A percentile compares a stretch with the other conserved stretches of the same genome.
Conservation (phyloP, 1,140 invertebrate genomes). For the Heliconius congener region DNA sequence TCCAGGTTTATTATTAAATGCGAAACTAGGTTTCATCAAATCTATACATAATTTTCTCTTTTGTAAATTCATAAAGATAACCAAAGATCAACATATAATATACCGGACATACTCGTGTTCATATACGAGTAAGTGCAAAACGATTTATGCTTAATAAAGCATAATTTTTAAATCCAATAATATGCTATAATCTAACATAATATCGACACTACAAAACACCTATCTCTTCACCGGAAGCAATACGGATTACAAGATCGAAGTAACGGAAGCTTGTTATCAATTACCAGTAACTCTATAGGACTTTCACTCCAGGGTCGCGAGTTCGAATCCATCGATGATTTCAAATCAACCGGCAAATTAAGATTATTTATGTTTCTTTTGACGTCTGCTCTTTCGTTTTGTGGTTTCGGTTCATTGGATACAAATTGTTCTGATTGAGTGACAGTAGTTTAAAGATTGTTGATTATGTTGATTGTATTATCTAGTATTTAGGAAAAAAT, state of each 20-base stretch:
- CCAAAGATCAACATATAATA: no score
- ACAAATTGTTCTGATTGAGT: slow-evolving; percentile 7
- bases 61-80: no score
- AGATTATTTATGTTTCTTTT: slow-evolving; percentile 4
- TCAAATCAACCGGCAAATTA: slow-evolving; percentile 10
- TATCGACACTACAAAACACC: neutral
- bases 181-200: slow-evolving; percentile 1
- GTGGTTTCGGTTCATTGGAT: neutral
- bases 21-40: no score
- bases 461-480: neutral
- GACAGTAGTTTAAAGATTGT: neutral
- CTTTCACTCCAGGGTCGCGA: slow-evolving; percentile 7
- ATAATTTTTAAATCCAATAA: neutral
- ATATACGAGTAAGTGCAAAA: no score
- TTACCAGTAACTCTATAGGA: slow-evolving; percentile 3
- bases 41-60: no score
- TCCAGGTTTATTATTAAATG: no score
- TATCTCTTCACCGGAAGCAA: neutral
- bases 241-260: slow-evolving; percentile 2
- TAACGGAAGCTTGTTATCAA: slow-evolving; percentile 3
- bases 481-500: neutral
- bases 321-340: slow-evolving; percentile 5
- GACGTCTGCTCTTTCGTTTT: neutral
- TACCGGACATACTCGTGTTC: no score
- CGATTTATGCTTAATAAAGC: no score